Evolutionary conservation across 2,797 vertebrate species (phyloP).

Genomic region (Antennarius maculatus): DNA sequence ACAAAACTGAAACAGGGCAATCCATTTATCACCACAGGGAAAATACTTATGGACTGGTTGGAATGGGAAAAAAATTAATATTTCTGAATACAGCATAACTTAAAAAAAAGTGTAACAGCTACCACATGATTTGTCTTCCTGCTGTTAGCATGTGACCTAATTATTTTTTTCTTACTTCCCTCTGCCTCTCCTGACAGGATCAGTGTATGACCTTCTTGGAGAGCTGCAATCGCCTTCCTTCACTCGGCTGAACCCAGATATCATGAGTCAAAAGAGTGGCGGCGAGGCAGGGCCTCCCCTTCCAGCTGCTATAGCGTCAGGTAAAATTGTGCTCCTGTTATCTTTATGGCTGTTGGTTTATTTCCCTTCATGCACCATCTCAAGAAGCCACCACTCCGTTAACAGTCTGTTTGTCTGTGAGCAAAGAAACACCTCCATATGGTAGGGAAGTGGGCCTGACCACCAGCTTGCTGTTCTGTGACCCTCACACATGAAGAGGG

Average conservation of each 20-base stretch:
- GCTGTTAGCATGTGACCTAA: slow-evolving; percentile 7
- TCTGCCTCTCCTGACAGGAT: slow-evolving; percentile 80
- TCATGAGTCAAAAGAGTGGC: slow-evolving; percentile 98
- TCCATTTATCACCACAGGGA: no score
- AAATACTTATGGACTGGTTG: no score
- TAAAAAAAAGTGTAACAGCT: background rate
- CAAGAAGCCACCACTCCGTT: slow-evolving; percentile 11
- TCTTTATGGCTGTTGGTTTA: slow-evolving; percentile 68
- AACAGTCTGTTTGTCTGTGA: slow-evolving; percentile 31
- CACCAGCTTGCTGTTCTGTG: slow-evolving; percentile 30
- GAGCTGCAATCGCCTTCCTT: slow-evolving; percentile 92
- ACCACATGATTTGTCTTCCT: background rate
- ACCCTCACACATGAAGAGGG: slow-evolving; percentile 1
- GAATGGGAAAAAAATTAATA: no score
- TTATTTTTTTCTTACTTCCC: slow-evolving; percentile 6
- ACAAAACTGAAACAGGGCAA: no score
- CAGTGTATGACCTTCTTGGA: slow-evolving; percentile 97
- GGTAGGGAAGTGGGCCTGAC: slow-evolving; percentile 27
- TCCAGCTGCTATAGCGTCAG: slow-evolving; percentile 90
- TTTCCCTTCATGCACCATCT: slow-evolving; percentile 50
- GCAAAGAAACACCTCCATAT: slow-evolving; percentile 44
- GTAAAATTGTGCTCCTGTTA: slow-evolving; percentile 84
- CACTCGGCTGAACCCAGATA: slow-evolving; percentile 86
- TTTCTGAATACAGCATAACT: no score
- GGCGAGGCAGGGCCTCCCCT: slow-evolving; percentile 93